Conservation (phyloP, 2,797 vertebrate species). For the Parotocinclus haroldoi region DNA sequence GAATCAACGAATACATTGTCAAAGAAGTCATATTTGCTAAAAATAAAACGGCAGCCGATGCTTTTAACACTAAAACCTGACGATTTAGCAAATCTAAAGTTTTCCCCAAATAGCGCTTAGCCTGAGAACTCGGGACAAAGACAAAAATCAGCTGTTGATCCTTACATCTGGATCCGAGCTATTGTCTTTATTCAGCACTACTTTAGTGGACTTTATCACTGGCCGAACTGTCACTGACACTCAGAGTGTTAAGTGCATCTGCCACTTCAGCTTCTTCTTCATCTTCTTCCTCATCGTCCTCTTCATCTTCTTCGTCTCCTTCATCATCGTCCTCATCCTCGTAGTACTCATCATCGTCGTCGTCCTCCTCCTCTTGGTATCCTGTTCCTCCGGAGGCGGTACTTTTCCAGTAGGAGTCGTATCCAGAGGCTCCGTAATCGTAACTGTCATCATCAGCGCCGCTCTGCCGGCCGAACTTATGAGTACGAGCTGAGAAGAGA, state of each 20-base stretch:
- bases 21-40: no score
- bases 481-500: constrained; percentile 76
- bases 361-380: constrained; percentile 62
- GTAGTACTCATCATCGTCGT: constrained; percentile 52
- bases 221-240: constrained; percentile 11
- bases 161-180: not conserved
- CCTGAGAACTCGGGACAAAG: no score
- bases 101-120: no score
- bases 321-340: constrained; percentile 57
- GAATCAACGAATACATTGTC: no score
- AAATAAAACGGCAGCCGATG: no score
- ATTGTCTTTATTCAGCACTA: not conserved
- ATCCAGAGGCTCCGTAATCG: constrained; percentile 80
- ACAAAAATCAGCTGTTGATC: not conserved
- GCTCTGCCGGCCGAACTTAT: constrained; percentile 90
- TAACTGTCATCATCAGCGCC: constrained; percentile 78
- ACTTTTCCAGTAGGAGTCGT: constrained; percentile 89
- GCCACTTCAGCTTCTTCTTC: constrained; percentile 52
- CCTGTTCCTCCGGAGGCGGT: constrained; percentile 69
- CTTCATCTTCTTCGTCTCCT: constrained; percentile 69
- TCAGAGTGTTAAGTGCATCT: constrained; percentile 24
- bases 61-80: no score
- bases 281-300: constrained; percentile 74
- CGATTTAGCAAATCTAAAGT: no score
- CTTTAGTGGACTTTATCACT: constrained; percentile 21